Evolutionary conservation across 1,140 invertebrate species (phyloP).

Genomic region (Macrobrachium nipponense): DNA sequence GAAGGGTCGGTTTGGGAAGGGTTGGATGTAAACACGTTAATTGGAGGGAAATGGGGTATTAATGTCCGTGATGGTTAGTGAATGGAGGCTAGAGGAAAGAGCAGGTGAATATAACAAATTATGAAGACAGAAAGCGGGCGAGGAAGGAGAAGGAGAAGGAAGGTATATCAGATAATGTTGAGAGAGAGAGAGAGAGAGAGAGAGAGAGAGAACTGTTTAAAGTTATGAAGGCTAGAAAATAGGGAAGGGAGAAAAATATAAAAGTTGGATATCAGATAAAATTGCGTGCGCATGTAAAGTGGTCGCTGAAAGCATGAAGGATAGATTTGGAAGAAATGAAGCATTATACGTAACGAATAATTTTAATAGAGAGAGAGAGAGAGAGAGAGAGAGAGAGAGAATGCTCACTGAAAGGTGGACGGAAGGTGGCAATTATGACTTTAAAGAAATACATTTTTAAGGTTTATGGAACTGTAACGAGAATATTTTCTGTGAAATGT

Average conservation of each 20-base stretch:
- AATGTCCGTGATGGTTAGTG: not conserved
- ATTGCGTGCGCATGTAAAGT: not conserved
- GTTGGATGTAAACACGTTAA: not conserved
- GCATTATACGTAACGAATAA: not conserved
- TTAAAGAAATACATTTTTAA: too few relatives aligned
- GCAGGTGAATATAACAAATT: not conserved
- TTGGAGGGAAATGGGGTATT: not conserved
- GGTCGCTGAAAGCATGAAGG: not conserved
- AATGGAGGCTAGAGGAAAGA: not conserved
- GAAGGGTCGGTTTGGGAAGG: not conserved
- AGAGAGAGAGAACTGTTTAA: too few relatives aligned
- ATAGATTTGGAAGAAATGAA: not conserved
- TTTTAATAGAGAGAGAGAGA: slow-evolving; percentile 9
- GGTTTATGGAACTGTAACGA: too few relatives aligned
- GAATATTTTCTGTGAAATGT: too few relatives aligned
- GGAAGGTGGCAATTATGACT: too few relatives aligned
- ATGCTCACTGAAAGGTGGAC: too few relatives aligned
- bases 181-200: slow-evolving; percentile 21
- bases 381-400: slow-evolving; percentile 28
- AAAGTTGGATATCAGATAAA: not conserved
- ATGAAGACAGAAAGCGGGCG: too few relatives aligned
- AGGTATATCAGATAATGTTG: too few relatives aligned
- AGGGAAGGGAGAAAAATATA: not conserved
- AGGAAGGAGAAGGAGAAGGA: too few relatives aligned
- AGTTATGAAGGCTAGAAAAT: too few relatives aligned